phyloP scores from a whole-genome alignment of 1,140 invertebrate species.

The Plectrocnemia conspersa region DNA sequence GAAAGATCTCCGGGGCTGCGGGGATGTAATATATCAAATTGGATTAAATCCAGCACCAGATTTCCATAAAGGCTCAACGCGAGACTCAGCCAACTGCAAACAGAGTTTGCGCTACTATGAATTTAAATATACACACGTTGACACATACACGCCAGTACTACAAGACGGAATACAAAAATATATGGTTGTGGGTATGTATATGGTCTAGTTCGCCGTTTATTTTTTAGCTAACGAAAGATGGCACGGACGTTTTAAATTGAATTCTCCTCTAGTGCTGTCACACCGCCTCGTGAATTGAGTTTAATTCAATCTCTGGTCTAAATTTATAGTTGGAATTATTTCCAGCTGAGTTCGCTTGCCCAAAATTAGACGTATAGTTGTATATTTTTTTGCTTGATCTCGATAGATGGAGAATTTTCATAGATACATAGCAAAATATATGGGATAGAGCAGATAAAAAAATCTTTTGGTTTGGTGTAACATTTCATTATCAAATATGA shows the following conservation, averaged over 20 bases:
- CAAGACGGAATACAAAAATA: not conserved
- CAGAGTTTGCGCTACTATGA: conserved; percentile 28
- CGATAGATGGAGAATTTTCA: no score
- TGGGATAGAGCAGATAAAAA: no score
- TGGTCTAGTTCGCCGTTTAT: not conserved
- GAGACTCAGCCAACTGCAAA: conserved; percentile 23
- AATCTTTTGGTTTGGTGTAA: no score
- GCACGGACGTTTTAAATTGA: conserved; percentile 25
- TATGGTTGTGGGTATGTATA: not conserved
- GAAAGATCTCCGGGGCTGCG: not conserved
- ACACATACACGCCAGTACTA: conserved; percentile 8
- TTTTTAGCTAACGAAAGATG: conserved; percentile 18
- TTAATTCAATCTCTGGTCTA: conserved; percentile 6
- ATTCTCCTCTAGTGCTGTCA: conserved; percentile 10
- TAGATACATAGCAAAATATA: no score
- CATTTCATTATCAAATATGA: no score
- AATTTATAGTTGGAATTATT: not conserved
- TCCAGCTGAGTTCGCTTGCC: no score
- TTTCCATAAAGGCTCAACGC: conserved; percentile 10
- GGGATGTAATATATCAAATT: conserved; percentile 9
- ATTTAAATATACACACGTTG: conserved; percentile 26
- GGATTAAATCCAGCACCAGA: conserved; percentile 8
- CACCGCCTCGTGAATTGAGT: conserved; percentile 10
- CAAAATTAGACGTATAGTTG: no score
- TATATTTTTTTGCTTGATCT: no score